A percentile compares a stretch with the other conserved stretches of the same genome.
Conservation (phyloP, 2,113 vertebrate species). For the Lampris megalopsis region DNA sequence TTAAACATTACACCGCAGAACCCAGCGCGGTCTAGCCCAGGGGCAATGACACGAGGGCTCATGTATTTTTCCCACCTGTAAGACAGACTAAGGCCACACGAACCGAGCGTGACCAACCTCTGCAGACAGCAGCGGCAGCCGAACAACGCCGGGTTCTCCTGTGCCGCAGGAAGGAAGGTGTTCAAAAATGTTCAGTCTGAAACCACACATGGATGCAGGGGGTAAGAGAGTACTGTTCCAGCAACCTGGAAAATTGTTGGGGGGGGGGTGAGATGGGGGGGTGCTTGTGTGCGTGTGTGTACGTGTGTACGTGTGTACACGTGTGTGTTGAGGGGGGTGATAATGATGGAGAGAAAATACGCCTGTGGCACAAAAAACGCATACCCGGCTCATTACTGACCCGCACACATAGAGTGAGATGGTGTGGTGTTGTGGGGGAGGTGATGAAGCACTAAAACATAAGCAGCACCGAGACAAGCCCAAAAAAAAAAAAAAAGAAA, state of each 20-base stretch:
- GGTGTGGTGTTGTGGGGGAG: not conserved
- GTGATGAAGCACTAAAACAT: not conserved
- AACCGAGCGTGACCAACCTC: conserved; percentile 30
- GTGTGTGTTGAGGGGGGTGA: conserved; percentile 26
- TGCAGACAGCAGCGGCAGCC: conserved; percentile 8
- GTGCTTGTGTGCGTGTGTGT: conserved; percentile 2
- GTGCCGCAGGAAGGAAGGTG: conserved; percentile 28
- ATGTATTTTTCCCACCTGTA: conserved; percentile 71
- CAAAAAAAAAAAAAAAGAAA: not conserved
- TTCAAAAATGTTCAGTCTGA: conserved; percentile 27
- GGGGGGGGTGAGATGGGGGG: not conserved
- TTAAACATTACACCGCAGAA: conserved; percentile 60
- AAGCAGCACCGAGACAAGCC: not conserved
- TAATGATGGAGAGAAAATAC: conserved; percentile 50
- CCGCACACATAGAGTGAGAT: conserved; percentile 27
- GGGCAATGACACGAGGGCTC: conserved; percentile 60
- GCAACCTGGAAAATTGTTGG: conserved; percentile 50
- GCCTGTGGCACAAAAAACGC: conserved; percentile 60
- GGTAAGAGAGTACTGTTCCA: conserved; percentile 3
- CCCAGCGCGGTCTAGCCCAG: conserved; percentile 62
- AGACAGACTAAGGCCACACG: conserved; percentile 68
- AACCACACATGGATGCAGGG: conserved; percentile 13
- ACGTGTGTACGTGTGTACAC: not conserved
- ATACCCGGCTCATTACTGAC: conserved; percentile 72
- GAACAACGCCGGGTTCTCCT: conserved; percentile 2